These are phyloP conservation scores for Caenorhabditis imperialis DNA, from an alignment of 2,888 invertebrate genomes.

Conservation along the genomic window DNA sequence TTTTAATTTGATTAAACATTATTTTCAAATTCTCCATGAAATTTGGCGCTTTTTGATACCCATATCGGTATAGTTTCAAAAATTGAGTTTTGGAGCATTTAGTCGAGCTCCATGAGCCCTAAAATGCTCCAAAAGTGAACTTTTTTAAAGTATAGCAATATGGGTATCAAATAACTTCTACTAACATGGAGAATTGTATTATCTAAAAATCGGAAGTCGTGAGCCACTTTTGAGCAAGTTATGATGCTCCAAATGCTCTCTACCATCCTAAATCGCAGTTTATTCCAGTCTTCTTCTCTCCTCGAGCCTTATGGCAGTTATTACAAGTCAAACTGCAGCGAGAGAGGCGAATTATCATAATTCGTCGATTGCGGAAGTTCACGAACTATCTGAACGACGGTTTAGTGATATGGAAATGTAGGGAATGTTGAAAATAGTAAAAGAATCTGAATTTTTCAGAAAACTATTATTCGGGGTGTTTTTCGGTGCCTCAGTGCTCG, in stretches of 20 bases:
- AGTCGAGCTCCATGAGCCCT: too few species aligned
- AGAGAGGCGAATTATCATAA: conserved; percentile 6
- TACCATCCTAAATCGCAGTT: too few species aligned
- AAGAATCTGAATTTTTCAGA: conserved; percentile 20
- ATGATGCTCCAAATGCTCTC: too few species aligned
- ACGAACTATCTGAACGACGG: conserved; percentile 25
- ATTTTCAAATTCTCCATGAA: conserved; percentile 7
- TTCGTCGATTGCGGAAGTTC: conserved; percentile 4
- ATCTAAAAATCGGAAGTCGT: too few species aligned
- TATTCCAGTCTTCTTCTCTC: neutral
- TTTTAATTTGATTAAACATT: neutral
- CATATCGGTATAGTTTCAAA: neutral
- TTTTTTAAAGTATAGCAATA: too few species aligned
- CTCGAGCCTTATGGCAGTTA: conserved; percentile 31
- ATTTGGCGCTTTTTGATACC: too few species aligned
- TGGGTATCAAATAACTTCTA: too few species aligned
- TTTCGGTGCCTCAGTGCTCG: conserved; percentile 38
- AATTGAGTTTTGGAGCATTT: conserved; percentile 1
- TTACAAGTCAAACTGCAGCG: conserved; percentile 21
- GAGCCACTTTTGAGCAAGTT: too few species aligned
- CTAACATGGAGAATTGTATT: too few species aligned
- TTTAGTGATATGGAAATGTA: conserved; percentile 57
- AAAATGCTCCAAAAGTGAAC: too few species aligned
- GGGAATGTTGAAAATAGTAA: neutral
- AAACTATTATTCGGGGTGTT: conserved; percentile 50